A percentile compares a stretch with the other conserved stretches of the same genome.
These are phyloP conservation scores for Cotesia chilonis DNA, from an alignment of 1,140 invertebrate genomes.

Conservation along the genomic window DNA sequence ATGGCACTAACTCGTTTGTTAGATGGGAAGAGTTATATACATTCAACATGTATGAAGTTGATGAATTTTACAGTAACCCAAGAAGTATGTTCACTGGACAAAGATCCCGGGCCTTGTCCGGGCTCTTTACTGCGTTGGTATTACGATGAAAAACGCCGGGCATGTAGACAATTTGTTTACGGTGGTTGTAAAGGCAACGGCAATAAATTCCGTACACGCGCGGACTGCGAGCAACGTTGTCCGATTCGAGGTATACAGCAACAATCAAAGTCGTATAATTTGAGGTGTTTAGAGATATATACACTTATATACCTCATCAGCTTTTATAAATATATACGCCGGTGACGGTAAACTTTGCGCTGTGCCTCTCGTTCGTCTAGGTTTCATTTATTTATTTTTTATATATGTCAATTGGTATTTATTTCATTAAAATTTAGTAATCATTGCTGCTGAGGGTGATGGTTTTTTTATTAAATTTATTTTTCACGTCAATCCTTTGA, in stretches of 20 bases:
- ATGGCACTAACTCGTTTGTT: conserved; percentile 22
- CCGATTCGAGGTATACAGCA: conserved; percentile 51
- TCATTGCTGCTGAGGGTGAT: conserved; percentile 13
- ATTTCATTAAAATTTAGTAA: not conserved
- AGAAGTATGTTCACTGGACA: conserved; percentile 68
- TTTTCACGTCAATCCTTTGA: not conserved
- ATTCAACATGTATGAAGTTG: conserved; percentile 11
- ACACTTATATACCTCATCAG: not conserved
- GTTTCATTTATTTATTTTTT: not conserved
- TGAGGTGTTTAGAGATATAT: conserved; percentile 19
- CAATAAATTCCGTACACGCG: conserved; percentile 72
- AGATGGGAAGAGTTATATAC: not conserved
- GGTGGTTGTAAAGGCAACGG: conserved; percentile 74
- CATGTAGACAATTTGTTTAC: conserved; percentile 71
- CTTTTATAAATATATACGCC: not conserved
- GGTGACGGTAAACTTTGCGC: conserved; percentile 3
- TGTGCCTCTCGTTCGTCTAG: conserved; percentile 4
- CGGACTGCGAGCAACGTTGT: conserved; percentile 70
- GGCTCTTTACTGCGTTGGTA: conserved; percentile 69
- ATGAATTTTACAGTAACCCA: conserved; percentile 38
- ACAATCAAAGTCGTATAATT: conserved; percentile 25
- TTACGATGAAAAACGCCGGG: conserved; percentile 67
- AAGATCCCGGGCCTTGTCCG: conserved; percentile 68
- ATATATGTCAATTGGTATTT: not conserved
- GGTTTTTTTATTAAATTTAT: conserved; percentile 4